Percentiles rank a stretch among this genome's conserved stretches.
These are phyloP conservation scores for Oncorhynchus kisutch DNA, from an alignment of 2,113 vertebrate genomes.

Conservation along the genomic window DNA sequence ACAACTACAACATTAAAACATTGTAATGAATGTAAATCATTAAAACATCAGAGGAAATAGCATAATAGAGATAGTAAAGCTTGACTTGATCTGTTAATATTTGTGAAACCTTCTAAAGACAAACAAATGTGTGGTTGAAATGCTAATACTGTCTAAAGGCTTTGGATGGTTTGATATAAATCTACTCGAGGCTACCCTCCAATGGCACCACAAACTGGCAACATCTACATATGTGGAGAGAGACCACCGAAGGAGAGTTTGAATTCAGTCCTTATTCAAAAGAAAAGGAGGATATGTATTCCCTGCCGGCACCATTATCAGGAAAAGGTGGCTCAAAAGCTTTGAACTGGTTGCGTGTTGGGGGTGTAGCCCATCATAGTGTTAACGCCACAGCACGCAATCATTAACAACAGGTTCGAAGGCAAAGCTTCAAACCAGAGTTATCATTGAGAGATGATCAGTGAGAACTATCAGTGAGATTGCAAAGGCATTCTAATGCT, in stretches of 20 bases:
- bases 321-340: conserved; percentile 4
- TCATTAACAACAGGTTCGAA: conserved; percentile 31
- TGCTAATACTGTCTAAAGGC: neutral
- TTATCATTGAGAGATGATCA: too few relatives aligned
- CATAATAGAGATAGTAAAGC: neutral
- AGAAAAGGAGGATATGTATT: conserved; percentile 23
- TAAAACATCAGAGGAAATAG: neutral
- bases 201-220: neutral
- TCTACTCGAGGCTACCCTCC: neutral
- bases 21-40: neutral
- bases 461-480: neutral
- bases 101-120: neutral
- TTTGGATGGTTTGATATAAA: neutral
- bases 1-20: too few relatives aligned
- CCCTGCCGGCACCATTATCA: conserved; percentile 6
- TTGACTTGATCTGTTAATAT: neutral
- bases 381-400: neutral
- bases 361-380: neutral
- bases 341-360: conserved; percentile 29
- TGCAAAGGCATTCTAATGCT: neutral
- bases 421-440: neutral
- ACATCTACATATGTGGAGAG: neutral
- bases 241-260: conserved; percentile 17
- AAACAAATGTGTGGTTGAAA: neutral
- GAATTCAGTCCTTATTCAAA: conserved; percentile 39